These are phyloP conservation scores for Podargus strigoides DNA, from an alignment of 2,797 vertebrate genomes.

Conservation along the genomic window DNA sequence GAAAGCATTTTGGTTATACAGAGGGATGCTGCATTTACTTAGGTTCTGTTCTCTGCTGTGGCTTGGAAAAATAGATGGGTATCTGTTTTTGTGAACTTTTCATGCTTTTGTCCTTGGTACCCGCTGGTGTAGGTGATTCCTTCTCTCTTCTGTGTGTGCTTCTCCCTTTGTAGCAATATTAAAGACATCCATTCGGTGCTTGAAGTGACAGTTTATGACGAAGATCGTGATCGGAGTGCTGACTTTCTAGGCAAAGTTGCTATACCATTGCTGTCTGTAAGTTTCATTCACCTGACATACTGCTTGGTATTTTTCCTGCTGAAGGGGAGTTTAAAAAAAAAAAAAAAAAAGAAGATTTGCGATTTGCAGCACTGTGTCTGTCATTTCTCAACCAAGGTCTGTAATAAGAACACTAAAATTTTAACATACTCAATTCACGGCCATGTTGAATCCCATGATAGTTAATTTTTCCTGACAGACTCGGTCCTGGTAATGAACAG, in stretches of 20 bases:
- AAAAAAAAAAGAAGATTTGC: neutral
- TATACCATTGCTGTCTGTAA: slow-evolving; percentile 94
- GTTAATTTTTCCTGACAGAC: slow-evolving; percentile 99
- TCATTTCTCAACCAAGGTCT: slow-evolving; percentile 77
- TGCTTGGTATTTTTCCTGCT: slow-evolving; percentile 65
- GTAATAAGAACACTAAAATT: slow-evolving; percentile 83
- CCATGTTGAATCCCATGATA: slow-evolving; percentile 96
- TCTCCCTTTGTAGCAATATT: slow-evolving; percentile 84
- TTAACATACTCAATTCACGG: slow-evolving; percentile 82
- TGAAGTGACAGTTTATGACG: slow-evolving; percentile 95
- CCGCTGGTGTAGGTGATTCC: slow-evolving; percentile 28
- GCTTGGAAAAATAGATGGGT: neutral
- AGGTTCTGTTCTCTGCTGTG: neutral
- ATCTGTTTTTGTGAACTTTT: slow-evolving; percentile 16
- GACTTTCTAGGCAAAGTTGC: slow-evolving; percentile 98
- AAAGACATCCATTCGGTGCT: slow-evolving; percentile 98
- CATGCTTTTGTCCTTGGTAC: slow-evolving; percentile 16
- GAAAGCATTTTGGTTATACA: neutral
- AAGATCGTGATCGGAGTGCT: slow-evolving; percentile 93
- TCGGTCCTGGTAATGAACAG: slow-evolving; percentile 99
- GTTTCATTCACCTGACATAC: slow-evolving; percentile 71
- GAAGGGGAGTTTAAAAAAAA: neutral
- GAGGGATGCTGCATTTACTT: neutral
- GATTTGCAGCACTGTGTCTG: slow-evolving; percentile 67
- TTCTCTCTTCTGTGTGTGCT: neutral